Base-by-base conservation (phyloP, 2,113 vertebrate genomes). In the Megalops atlanticus region DNA sequence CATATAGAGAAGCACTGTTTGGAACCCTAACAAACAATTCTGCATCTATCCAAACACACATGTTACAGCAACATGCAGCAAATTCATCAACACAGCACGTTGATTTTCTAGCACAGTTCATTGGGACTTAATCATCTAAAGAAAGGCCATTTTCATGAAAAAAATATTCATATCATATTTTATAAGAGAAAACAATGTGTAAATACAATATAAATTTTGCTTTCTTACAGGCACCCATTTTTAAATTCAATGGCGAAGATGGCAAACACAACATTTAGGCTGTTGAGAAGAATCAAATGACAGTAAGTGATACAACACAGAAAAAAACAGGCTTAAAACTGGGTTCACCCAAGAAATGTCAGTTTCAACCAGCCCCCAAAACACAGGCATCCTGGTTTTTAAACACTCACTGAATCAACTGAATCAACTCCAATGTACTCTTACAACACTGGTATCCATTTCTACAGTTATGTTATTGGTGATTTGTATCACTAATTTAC, bases 11-110 rank as follows among this genome's bases (percentile, higher is more conserved):
- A 81, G 80, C 80, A 77, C 74, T 70, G 74, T 47, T 38, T 39
- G 64, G 33, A 76, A 76, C 80, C 74, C 39, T 70, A 76, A 76
- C 12, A 12, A n/a, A 81, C 80, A 76, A 70, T 81, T 81, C 80
- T 76, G 80, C 47, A 74, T 64, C 49, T 80, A 74, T 52, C 74
- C 73, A 76, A 81, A 81, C 80, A 81, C 49, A 54, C 41, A 74
- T 15, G 58, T 70, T 77, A 81, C 74, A 81, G 74, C 58, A 77
- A 76, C 80, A 81, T 81, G 80, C 74, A 76, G 52, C 39, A 58
- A 27, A 40, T 81, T 81, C 74, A 76, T 71, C 41, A 52, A 76
- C 40, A 81, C 58, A 47, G 38, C n/a, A 41, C 39, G 24, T 72
- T n/a, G 40, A 81, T n/a, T 38, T 76, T 73, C 80, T 38, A 81